These are phyloP conservation scores for Aplodontia rufa DNA, from an alignment of 2,113 vertebrate species.

Conservation along the genomic window DNA sequence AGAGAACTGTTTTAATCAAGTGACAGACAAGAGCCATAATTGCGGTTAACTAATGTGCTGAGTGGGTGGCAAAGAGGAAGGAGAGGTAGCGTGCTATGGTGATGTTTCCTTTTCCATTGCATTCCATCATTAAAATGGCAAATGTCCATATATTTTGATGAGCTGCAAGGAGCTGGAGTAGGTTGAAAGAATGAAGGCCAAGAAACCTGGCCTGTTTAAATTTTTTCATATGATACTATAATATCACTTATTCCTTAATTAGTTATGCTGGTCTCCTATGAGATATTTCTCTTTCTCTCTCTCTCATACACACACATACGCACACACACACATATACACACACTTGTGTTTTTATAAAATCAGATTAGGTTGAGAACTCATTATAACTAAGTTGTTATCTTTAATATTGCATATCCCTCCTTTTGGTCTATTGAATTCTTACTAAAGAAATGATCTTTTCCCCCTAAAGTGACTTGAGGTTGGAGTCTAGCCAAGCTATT, in stretches of 20 bases:
- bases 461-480: conserved; percentile 79
- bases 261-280: background rate
- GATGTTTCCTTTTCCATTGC: background rate
- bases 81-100: background rate
- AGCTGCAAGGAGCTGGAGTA: background rate
- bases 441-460: conserved; percentile 81
- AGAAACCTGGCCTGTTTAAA: background rate
- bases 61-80: background rate
- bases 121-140: background rate
- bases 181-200: background rate
- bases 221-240: background rate
- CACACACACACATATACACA: no score
- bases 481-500: conserved; percentile 80
- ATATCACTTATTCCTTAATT: background rate
- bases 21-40: background rate
- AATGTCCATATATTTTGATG: background rate
- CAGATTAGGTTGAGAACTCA: conserved; percentile 76
- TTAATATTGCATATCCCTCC: conserved; percentile 75
- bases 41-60: background rate
- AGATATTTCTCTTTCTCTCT: no score
- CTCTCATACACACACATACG: no score
- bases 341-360: conserved; percentile 54
- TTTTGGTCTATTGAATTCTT: conserved; percentile 80
- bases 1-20: background rate
- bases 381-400: conserved; percentile 68